These are phyloP conservation scores for Cataglyphis rosenhaueri DNA, from an alignment of 2,888 invertebrate genomes.

Conservation along the genomic window DNA sequence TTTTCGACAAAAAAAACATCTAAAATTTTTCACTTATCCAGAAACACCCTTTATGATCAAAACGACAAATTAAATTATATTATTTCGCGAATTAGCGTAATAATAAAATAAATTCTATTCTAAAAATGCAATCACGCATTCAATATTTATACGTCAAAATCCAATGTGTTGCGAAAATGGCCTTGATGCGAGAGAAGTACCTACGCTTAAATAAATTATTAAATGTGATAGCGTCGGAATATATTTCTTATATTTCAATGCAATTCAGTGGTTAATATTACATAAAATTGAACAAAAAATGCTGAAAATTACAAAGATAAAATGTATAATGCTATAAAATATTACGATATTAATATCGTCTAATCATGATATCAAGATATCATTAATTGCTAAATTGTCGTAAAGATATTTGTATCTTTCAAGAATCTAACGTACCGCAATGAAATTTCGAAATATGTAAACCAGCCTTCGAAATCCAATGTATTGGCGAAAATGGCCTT, in stretches of 20 bases:
- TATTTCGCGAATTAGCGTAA: not conserved
- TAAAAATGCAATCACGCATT: not conserved
- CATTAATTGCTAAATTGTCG: not conserved
- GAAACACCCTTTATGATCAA: not conserved
- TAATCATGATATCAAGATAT: not conserved
- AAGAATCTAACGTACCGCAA: constrained; percentile 13
- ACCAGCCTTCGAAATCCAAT: constrained; percentile 41
- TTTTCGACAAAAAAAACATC: no score
- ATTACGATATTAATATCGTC: not conserved
- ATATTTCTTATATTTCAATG: not conserved
- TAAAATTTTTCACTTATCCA: no score
- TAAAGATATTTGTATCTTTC: constrained; percentile 1
- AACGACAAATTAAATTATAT: constrained; percentile 3
- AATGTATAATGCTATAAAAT: not conserved
- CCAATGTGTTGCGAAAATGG: constrained; percentile 30
- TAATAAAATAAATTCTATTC: not conserved
- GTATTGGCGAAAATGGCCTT: constrained; percentile 44
- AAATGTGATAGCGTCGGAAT: not conserved
- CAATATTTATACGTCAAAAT: constrained; percentile 23
- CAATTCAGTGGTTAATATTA: not conserved
- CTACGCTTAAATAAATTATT: constrained; percentile 35
- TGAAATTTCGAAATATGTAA: constrained; percentile 45
- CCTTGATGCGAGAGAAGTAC: constrained; percentile 47
- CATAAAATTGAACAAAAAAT: not conserved
- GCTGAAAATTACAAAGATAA: not conserved